Base-by-base conservation (phyloP, 2,797 vertebrate genomes). In the Molothrus ater region DNA sequence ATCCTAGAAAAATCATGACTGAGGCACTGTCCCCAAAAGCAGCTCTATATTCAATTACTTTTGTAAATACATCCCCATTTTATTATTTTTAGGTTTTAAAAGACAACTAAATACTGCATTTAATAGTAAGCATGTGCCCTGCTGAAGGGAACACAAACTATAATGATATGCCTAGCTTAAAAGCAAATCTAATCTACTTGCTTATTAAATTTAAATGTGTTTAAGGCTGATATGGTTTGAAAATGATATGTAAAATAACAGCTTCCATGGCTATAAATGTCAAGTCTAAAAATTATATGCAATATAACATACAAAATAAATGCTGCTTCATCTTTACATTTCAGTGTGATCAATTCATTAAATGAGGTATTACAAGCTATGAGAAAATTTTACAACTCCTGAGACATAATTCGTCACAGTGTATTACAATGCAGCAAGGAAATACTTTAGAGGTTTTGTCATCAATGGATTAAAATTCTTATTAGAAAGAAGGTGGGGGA, bases 201-300 rank as follows among this genome's bases (percentile, higher is more conserved):
- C 97, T 98, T 98, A 98, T 98, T 98, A 98, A 98, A 98, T 98
- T 98, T 98, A 98, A 98, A 98, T 98, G 97, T 98, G 98, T 98
- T 98, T 98, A 98, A 98, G 97, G 97, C 97, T 98, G 98, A 98
- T 98, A 98, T 13, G 96, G 97, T 97, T 98, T 97, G 97, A 98
- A 98, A 97, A 98, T 97, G 94, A 95, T 98, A 97, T 97, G 98
- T 98, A 97, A 98, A 98, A 97, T 98, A 98, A 97, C 97, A 97
- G 96, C 97, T 97, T 98, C 97, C 95, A 95, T 95, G 96, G 98
- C 98, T 97, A 98, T 98, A 98, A 98, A 98, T 97, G 98, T 98
- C 98, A 98, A 97, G 96, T 93, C 96, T 96, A 95, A 98, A 98
- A 98, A 98, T 98, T 98, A 98, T 97, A 97, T 92, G 97, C 97